Conservation (phyloP, 2,888 invertebrate genomes). For the Rotaria magnacalcarata region DNA sequence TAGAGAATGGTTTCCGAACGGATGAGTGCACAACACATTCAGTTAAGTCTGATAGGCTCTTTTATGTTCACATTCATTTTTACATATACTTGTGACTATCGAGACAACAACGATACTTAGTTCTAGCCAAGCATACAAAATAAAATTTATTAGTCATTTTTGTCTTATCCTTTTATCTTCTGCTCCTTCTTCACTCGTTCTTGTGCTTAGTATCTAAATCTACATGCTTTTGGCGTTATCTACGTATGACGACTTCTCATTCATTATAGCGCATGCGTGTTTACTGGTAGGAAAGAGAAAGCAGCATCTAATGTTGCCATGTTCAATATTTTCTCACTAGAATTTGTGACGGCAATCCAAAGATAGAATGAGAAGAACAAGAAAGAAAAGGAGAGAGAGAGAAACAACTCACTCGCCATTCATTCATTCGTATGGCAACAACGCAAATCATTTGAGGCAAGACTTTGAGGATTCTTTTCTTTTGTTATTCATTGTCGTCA, state of each 20-base stretch:
- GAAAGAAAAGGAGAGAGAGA: neutral
- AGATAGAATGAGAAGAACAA: neutral
- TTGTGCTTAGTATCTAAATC: neutral
- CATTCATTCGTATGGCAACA: neutral
- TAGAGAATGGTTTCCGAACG: neutral
- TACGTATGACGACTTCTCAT: neutral
- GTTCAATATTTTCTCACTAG: neutral
- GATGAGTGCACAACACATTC: neutral
- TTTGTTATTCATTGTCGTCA: neutral
- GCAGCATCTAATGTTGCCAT: slow-evolving; percentile 7
- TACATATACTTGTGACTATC: neutral
- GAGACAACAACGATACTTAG: neutral
- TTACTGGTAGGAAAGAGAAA: neutral
- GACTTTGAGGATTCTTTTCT: neutral
- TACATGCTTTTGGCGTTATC: neutral
- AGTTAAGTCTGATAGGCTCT: neutral
- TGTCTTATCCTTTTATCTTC: neutral
- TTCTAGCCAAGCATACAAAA: neutral
- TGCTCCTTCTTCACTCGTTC: neutral
- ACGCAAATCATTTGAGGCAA: neutral
- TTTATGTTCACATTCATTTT: neutral
- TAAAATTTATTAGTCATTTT: neutral
- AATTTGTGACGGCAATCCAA: neutral
- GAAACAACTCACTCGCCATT: neutral
- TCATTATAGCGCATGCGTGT: neutral